Conservation (phyloP, 2,888 invertebrate genomes). For the Papilio elwesi region DNA sequence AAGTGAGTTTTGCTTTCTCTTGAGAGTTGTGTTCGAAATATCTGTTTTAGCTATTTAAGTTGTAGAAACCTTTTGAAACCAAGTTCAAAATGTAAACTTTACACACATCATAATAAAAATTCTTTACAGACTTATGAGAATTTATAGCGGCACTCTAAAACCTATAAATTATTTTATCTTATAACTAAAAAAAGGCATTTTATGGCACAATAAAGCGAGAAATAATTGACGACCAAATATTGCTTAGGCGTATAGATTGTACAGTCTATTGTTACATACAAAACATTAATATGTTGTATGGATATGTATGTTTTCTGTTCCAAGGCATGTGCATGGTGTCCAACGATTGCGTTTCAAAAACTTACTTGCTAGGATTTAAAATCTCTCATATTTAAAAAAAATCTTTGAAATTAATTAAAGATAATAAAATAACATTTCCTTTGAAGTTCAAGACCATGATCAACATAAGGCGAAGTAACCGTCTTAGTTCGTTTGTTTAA, state of each 20-base stretch:
- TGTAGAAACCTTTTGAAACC: background rate
- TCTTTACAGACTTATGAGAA: slow-evolving; percentile 29
- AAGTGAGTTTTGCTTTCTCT: background rate
- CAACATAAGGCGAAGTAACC: slow-evolving; percentile 4
- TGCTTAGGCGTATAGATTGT: slow-evolving; percentile 2
- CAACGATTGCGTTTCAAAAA: too few relatives aligned
- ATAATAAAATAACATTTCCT: background rate
- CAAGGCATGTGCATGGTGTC: too few relatives aligned
- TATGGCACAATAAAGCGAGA: slow-evolving; percentile 37
- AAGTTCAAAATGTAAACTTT: background rate
- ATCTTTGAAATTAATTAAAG: background rate
- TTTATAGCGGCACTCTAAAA: slow-evolving; percentile 37
- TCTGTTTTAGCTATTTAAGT: background rate
- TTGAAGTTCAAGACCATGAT: slow-evolving; percentile 1
- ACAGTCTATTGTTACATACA: slow-evolving; percentile 3
- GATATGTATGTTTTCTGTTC: background rate
- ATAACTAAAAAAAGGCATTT: slow-evolving; percentile 35
- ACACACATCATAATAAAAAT: slow-evolving; percentile 19
- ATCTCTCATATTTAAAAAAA: background rate
- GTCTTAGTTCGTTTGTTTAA: slow-evolving; percentile 21
- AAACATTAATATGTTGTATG: background rate
- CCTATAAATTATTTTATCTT: slow-evolving; percentile 35
- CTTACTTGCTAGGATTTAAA: background rate
- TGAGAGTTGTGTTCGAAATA: background rate
- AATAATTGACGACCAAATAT: slow-evolving; percentile 35